phyloP scores from a whole-genome alignment of 2,888 invertebrate species.

The Nomada ferruginata region DNA sequence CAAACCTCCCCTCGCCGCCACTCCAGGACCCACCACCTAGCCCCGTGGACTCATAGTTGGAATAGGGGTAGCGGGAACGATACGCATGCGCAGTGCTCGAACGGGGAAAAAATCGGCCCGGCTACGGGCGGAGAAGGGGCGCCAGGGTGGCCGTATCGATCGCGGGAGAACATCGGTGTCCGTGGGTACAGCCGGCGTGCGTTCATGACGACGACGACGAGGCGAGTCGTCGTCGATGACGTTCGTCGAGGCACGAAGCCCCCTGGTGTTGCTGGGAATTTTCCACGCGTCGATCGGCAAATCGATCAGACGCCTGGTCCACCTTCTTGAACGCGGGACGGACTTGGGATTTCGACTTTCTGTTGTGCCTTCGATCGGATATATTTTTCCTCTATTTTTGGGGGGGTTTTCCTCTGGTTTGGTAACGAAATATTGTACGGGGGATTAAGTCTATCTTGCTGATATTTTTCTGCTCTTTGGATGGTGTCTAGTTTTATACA shows the following conservation, averaged over 20 bases:
- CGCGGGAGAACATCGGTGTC: conserved; percentile 77
- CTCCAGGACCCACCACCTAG: conserved; percentile 42
- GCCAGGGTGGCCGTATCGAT: conserved; percentile 81
- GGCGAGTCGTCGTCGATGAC: conserved; percentile 68
- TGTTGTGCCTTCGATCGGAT: no score
- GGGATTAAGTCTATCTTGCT: no score
- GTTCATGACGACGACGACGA: conserved; percentile 71
- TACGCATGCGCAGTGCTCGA: conserved; percentile 78
- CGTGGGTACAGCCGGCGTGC: conserved; percentile 82
- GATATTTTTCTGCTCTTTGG: not conserved
- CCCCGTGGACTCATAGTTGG: conserved; percentile 56
- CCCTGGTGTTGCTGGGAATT: conserved; percentile 4
- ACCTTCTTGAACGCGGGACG: not conserved
- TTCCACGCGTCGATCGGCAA: conserved; percentile 30
- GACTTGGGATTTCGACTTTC: no score
- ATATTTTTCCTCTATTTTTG: not conserved
- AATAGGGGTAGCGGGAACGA: conserved; percentile 62
- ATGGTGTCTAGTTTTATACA: no score
- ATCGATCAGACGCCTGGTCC: conserved; percentile 25
- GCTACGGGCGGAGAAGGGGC: conserved; percentile 77
- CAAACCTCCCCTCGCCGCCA: conserved; percentile 26
- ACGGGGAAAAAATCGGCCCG: conserved; percentile 87
- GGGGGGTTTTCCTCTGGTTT: no score
- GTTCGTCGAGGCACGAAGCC: conserved; percentile 47
- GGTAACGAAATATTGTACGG: no score